Conservation (phyloP, 2,113 vertebrate species). For the Albula goreensis region DNA sequence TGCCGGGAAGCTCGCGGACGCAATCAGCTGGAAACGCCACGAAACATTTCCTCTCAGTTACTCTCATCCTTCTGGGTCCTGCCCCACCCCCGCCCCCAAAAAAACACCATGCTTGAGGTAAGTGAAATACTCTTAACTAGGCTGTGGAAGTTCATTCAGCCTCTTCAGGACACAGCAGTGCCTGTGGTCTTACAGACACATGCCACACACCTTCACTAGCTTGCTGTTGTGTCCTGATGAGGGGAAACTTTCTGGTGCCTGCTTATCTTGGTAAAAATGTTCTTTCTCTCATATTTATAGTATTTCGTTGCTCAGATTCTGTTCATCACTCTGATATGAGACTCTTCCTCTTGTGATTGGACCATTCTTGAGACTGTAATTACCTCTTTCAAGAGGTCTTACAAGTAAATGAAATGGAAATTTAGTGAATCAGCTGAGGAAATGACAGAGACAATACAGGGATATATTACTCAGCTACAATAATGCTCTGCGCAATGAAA, state of each 20-base stretch:
- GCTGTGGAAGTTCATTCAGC: neutral
- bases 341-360: neutral
- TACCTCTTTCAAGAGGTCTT: too few species aligned
- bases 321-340: neutral
- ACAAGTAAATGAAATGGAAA: too few species aligned
- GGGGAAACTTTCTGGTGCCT: neutral
- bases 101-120: conserved; percentile 6
- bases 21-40: neutral
- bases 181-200: neutral
- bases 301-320: neutral
- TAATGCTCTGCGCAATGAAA: neutral
- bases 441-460: neutral
- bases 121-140: conserved; percentile 1
- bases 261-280: neutral
- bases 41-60: neutral
- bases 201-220: neutral
- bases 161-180: neutral
- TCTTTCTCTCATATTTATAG: neutral
- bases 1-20: neutral
- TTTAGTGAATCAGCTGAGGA: neutral
- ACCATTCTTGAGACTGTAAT: too few species aligned
- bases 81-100: neutral
- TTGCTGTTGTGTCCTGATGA: neutral
- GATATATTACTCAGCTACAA: neutral
- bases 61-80: neutral